Percentiles rank a stretch among this genome's conserved stretches.
phyloP scores from a whole-genome alignment of 1,140 invertebrate genomes.

The Bombus pyrosoma region DNA sequence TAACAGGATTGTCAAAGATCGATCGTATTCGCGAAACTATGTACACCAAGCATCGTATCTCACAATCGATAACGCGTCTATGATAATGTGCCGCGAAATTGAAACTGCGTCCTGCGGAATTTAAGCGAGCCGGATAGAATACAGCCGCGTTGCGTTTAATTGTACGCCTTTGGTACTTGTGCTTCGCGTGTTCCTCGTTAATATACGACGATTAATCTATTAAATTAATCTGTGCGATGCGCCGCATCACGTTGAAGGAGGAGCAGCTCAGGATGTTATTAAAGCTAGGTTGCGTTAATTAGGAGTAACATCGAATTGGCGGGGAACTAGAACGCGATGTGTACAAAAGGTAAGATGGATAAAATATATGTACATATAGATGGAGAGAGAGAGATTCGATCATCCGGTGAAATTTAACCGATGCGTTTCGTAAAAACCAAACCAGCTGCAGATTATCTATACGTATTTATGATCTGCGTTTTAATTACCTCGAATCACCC shows the following conservation, averaged over 20 bases:
- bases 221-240: constrained; percentile 8
- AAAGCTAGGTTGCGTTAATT: background rate
- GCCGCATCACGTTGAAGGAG: too few relatives aligned
- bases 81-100: background rate
- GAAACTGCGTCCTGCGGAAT: background rate
- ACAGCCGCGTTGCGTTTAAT: background rate
- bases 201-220: constrained; percentile 6
- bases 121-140: too few relatives aligned
- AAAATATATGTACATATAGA: background rate
- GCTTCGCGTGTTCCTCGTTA: background rate
- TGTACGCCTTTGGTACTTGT: background rate
- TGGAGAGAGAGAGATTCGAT: background rate
- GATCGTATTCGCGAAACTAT: background rate
- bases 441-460: background rate
- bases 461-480: constrained; percentile 28
- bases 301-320: constrained; percentile 1
- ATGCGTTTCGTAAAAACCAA: background rate
- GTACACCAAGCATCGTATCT: background rate
- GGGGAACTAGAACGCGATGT: background rate
- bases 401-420: background rate
- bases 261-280: background rate
- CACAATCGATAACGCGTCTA: background rate
- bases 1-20: background rate
- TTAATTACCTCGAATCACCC: constrained; percentile 24
- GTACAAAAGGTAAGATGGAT: background rate